phyloP scores from a whole-genome alignment of 2,888 invertebrate genomes.

The Notodonta dromedarius region DNA sequence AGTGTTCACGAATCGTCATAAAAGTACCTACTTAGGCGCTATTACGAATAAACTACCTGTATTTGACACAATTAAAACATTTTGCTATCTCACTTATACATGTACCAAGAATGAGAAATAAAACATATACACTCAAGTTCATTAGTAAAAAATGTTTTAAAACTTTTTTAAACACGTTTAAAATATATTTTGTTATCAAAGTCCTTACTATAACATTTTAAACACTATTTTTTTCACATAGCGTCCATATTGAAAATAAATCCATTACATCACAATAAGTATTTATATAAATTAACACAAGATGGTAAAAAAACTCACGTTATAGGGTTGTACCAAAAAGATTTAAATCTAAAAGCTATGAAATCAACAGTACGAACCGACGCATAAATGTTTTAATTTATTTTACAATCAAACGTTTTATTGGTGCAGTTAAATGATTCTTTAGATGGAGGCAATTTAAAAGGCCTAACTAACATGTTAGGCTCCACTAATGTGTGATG shows the following conservation, averaged over 20 bases:
- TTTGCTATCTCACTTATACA: too few relatives aligned
- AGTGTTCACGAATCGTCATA: too few relatives aligned
- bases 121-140: too few relatives aligned
- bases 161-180: too few relatives aligned
- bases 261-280: background rate
- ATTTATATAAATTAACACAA: constrained; percentile 4
- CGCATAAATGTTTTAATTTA: background rate
- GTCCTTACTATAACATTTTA: too few relatives aligned
- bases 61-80: too few relatives aligned
- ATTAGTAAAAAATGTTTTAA: too few relatives aligned
- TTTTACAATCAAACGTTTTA: constrained; percentile 2
- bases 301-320: background rate
- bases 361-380: background rate
- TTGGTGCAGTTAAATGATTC: background rate
- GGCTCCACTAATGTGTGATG: background rate
- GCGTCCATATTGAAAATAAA: background rate
- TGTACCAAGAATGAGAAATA: too few relatives aligned
- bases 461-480: background rate
- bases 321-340: background rate
- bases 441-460: background rate
- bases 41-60: too few relatives aligned
- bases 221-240: background rate
- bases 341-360: background rate
- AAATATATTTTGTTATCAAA: too few relatives aligned
- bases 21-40: too few relatives aligned